A percentile compares a stretch with the other conserved stretches of the same genome.
Conservation (phyloP, 1,140 invertebrate genomes). For the Reticulitermes speratus region DNA sequence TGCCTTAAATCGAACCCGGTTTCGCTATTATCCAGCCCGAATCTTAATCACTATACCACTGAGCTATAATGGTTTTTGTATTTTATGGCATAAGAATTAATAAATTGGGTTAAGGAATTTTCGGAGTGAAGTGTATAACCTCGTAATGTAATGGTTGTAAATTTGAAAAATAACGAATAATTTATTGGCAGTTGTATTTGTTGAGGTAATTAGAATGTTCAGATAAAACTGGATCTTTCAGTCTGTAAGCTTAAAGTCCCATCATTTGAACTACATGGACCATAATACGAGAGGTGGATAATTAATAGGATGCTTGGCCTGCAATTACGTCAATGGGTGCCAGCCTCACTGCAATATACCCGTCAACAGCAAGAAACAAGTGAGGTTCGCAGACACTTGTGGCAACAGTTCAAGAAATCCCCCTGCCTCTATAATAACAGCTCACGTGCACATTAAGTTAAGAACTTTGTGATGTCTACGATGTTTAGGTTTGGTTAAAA, state of each 20-base stretch:
- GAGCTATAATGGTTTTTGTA: no score
- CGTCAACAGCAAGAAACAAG: background rate
- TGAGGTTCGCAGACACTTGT: background rate
- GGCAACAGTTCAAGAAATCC: background rate
- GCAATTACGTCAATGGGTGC: background rate
- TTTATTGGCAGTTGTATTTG: no score
- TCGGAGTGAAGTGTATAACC: no score
- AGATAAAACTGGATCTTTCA: no score
- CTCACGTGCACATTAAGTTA: background rate
- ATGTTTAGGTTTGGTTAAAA: constrained; percentile 7
- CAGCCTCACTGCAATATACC: background rate
- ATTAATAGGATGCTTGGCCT: background rate
- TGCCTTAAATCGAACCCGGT: no score
- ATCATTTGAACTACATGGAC: background rate
- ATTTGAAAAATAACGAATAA: no score
- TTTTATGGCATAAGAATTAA: no score
- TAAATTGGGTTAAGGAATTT: no score
- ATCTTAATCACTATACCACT: no score
- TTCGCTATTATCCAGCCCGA: no score
- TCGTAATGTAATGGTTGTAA: no score
- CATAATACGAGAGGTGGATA: background rate
- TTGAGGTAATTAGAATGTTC: no score
- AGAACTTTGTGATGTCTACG: background rate
- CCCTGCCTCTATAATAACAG: background rate
- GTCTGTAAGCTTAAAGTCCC: background rate